phyloP scores from a whole-genome alignment of 1,140 invertebrate species.

The Apolygus lucorum region DNA sequence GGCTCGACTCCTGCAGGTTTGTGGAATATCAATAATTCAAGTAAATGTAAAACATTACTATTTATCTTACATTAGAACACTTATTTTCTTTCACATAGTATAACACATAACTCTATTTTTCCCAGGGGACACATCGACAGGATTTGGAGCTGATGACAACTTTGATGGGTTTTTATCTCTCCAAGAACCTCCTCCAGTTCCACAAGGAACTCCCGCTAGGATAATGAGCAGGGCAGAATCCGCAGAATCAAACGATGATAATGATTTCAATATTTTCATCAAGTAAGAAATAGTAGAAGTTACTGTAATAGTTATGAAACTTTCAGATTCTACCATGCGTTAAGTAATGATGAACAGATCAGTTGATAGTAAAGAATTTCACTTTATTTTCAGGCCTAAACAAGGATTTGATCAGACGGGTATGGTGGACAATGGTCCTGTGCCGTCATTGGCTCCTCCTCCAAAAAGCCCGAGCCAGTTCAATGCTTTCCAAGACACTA shows the following conservation, averaged over 20 bases:
- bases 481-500: constrained; percentile 42
- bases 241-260: constrained; percentile 63
- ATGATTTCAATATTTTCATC: constrained; percentile 70
- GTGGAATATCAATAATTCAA: too few species aligned
- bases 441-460: constrained; percentile 27
- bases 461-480: constrained; percentile 26
- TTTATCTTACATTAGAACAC: too few species aligned
- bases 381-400: constrained; percentile 32
- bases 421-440: not conserved
- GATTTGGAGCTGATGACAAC: constrained; percentile 58
- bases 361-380: too few species aligned
- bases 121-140: constrained; percentile 34
- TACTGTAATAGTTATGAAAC: not conserved
- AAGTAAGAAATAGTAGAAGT: constrained; percentile 45
- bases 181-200: constrained; percentile 57
- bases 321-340: too few species aligned
- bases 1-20: not conserved
- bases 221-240: constrained; percentile 52
- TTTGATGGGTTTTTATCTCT: constrained; percentile 77
- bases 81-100: too few species aligned
- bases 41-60: too few species aligned
- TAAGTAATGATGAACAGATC: too few species aligned
- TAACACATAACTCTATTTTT: too few species aligned
- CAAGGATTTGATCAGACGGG: constrained; percentile 9
- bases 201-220: constrained; percentile 46